Evolutionary conservation across 2,888 invertebrate species (phyloP).

Genomic region (Phoenoteleia sp.): DNA sequence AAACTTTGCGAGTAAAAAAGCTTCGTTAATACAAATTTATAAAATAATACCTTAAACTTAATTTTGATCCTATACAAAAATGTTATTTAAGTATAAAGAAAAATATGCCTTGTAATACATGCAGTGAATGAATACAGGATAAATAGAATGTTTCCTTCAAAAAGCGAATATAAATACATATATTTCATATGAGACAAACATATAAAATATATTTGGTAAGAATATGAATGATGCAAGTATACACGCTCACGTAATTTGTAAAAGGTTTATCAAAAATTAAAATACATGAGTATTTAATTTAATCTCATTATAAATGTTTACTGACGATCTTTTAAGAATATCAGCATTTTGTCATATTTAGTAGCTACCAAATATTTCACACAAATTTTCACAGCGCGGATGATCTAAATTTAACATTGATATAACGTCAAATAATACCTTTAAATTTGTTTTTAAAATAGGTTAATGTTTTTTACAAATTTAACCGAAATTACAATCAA

Average conservation of each 20-base stretch:
- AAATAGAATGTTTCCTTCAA: background rate
- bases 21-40: no score
- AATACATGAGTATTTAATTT: constrained; percentile 33
- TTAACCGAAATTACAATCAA: no score
- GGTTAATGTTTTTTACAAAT: no score
- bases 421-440: background rate
- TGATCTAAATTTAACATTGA: background rate
- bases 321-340: no score
- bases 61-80: constrained; percentile 37
- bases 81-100: no score
- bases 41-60: no score
- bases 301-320: no score
- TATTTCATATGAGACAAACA: background rate
- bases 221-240: background rate
- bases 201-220: constrained; percentile 14
- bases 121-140: background rate
- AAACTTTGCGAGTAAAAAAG: no score
- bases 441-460: background rate
- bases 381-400: constrained; percentile 9
- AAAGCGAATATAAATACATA: constrained; percentile 29
- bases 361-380: background rate
- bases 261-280: constrained; percentile 1
- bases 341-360: no score
- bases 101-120: no score
- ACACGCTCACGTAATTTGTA: constrained; percentile 6